Evolutionary conservation across 2,888 invertebrate genomes (phyloP), one percentile per base, ranked within the genome.

Genomic region (Dilophus febrilis): DNA sequence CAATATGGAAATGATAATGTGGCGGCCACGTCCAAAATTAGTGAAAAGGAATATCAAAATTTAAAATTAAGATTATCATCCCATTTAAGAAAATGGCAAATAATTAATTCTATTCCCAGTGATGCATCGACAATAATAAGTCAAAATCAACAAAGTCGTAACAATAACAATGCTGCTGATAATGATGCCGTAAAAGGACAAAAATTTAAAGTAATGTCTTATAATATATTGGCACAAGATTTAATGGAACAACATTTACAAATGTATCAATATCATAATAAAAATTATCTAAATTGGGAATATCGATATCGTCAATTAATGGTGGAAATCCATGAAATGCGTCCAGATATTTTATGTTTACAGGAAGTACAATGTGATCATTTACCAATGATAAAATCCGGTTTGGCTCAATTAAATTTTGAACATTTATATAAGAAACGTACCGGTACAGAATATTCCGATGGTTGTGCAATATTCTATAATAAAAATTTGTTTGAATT

Each of bases 381-480:
- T 56, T 62, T 83, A 40, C 49, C 62, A 10, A 64, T 67, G 37
- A 77, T 80, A 55, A 77, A 67, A 51, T 56, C 56, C 37, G 70
- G 61, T 53, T 68, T 67, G 42, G 63, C 64, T 42, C 51, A 56
- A 40, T 58, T 64, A 59, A 86, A 87, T 2, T 88, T 84, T 53
- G 60, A 64, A 26, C 77, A 82, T 36, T 55, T 85, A 4, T 94
- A 72, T 57, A 88, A 91, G 59, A 80, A 82, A 57, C 74, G 87
- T 52, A 90, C 90, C 1, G 81, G 83, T 1, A 63, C 64, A 28
- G 74, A 84, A 50, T 33, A 17, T 14, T 65, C 66, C 10, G 97
- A 98, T 61, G 97, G 97, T 0, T 87, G 94, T 59, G 88, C 92
- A 1, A 80, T 92, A 32, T 82, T 86, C 54, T 94, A 75, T 57